Base-by-base conservation (phyloP, 2,797 vertebrate species). In the Cuculus canorus region DNA sequence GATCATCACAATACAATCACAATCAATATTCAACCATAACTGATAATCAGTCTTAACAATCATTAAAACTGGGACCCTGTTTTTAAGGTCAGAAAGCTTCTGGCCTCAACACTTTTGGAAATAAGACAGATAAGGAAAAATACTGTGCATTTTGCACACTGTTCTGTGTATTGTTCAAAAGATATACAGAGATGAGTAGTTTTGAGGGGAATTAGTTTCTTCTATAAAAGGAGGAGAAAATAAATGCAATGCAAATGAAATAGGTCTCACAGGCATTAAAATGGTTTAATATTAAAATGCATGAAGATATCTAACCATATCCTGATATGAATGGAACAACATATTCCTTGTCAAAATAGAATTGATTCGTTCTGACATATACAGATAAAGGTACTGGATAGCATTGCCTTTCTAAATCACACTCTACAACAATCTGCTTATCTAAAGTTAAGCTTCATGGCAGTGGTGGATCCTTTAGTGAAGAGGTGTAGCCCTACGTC, bases 331-430 rank as follows among this genome's bases (percentile, higher is more conserved):
- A 65, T 39, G 30, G 45, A 70, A 80, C 18, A 66, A 48, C 5
- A 7, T 63, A 30, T 50, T 86, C 41, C 25, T 72, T 1, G 0
- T 23, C 25, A 47, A 77, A 84, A 66, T 0, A 73, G 47, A 91
- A 84, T 5, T 59, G 13, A 43, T 73, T 91, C 18, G 21, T 73
- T 76, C 47, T 0, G 0, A 35, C 0, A 1, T 13, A 28, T 5
- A 45, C 28, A 70, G 47, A n/a, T 9, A 24, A 77, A 66, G 64
- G 37, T 0, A 0, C 32, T n/a, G 43, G 64, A 47, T 66, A 43
- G 60, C 30, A 3, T 48, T 76, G 70, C 56, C 27, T 73, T 85
- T 82, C 64, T 32, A 47, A 91, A 77, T 24, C 33, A 19, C 17
- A 24, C 25, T 59, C 45, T 61, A 28, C 37, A 83, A 59, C 47